Evolutionary conservation across 2,888 invertebrate genomes (phyloP), one percentile per base, ranked within the genome.

Genomic region (Calliphora vomitoria): DNA sequence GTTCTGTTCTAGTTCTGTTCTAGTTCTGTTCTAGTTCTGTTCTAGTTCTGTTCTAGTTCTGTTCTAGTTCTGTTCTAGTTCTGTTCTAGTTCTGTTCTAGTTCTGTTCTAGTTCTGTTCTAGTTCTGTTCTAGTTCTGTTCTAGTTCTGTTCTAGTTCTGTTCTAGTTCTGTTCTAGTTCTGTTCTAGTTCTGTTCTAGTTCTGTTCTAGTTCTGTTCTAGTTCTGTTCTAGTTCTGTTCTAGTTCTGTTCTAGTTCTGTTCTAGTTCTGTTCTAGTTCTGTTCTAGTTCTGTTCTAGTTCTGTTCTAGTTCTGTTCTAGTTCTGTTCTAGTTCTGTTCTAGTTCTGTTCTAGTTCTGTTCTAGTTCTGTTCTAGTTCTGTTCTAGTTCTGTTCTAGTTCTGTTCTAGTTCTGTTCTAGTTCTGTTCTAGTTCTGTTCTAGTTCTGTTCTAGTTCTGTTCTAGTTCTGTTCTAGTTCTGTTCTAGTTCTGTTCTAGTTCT

Each of bases 301-400:
- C 53, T n/a, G 31, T 58, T 31, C 58, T 58, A 58, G 13, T 31
- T 58, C 31, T 13, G 31, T 58, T 58, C 58, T 58, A 58, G 58
- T 58, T 58, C 53, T n/a, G 53, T 53, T 53, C 53, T 53, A 53
- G 53, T 53, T 53, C 53, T 25, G 53, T 53, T 53, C 53, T 53
- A 53, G 53, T 53, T 53, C 53, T n/a, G 53, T 53, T 53, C 53
- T 53, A 53, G 53, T 53, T 53, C 53, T n/a, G 53, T 53, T 53
- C 53, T 53, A 53, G 53, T 53, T 53, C 53, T n/a, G 53, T 53
- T 53, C 53, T 53, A 53, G 53, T 53, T 53, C 53, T n/a, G 53
- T 53, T 53, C 53, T 53, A 53, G 53, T 53, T 53, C 53, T n/a
- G 53, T 53, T 53, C 53, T 53, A 53, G 53, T 53, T 53, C 53